A percentile compares a stretch with the other conserved stretches of the same genome.
These are phyloP conservation scores for Phortica okadai DNA, from an alignment of 2,888 invertebrate species.

Conservation along the genomic window DNA sequence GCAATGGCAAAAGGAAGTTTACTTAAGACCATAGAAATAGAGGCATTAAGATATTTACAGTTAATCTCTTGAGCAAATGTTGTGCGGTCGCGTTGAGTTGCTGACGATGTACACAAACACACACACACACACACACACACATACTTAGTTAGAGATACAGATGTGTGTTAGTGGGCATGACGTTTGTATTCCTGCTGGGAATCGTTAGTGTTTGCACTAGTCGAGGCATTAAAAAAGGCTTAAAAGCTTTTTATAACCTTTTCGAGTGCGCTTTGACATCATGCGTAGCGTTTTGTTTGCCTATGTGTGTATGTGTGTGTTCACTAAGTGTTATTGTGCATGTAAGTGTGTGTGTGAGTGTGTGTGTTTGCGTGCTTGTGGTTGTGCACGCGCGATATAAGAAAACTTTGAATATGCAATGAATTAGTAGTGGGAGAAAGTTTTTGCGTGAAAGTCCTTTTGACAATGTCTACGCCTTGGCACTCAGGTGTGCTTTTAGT, in stretches of 20 bases:
- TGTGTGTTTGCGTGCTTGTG: neutral
- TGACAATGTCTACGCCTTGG: slow-evolving; percentile 14
- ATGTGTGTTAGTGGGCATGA: slow-evolving; percentile 42
- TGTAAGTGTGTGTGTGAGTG: neutral
- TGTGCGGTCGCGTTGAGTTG: slow-evolving; percentile 57
- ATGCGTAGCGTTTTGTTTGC: slow-evolving; percentile 13
- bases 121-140: slow-evolving; percentile 2
- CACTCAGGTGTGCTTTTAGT: slow-evolving; percentile 33
- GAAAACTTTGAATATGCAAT: slow-evolving; percentile 25
- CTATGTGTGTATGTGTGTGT: slow-evolving; percentile 12
- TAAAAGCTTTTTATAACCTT: slow-evolving; percentile 68
- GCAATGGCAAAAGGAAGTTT: slow-evolving; percentile 59
- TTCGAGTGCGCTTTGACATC: slow-evolving; percentile 41
- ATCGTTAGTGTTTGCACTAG: slow-evolving; percentile 39
- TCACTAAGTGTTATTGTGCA: neutral
- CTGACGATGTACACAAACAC: neutral
- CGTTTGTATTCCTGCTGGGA: slow-evolving; percentile 33
- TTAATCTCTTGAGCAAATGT: slow-evolving; percentile 74
- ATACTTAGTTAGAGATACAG: slow-evolving; percentile 41
- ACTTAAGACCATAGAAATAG: slow-evolving; percentile 72
- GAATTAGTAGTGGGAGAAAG: neutral
- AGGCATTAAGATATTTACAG: slow-evolving; percentile 72
- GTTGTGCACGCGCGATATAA: slow-evolving; percentile 14
- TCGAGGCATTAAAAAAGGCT: slow-evolving; percentile 66
- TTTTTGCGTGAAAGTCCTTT: neutral